Conservation (phyloP, 2,113 vertebrate genomes). For the Grammomys surdaster region DNA sequence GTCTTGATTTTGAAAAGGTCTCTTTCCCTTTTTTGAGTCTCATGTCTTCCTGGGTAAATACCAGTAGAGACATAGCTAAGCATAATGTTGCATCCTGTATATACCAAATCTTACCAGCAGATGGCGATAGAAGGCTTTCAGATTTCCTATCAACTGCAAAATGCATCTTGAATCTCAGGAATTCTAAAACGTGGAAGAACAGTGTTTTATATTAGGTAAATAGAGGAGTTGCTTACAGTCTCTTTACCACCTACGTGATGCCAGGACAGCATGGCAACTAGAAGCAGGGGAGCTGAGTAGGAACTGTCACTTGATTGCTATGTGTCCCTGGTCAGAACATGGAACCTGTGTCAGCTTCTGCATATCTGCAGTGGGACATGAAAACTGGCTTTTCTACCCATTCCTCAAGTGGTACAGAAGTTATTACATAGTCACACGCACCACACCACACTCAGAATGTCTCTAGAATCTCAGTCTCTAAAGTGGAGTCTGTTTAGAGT, state of each 20-base stretch:
- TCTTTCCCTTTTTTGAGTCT: background rate
- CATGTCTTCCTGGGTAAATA: background rate
- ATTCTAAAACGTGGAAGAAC: background rate
- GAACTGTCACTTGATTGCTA: background rate
- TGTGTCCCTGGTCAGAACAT: background rate
- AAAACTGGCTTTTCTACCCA: background rate
- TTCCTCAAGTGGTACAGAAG: too few species aligned
- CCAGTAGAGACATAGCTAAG: background rate
- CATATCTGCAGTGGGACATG: fast-evolving
- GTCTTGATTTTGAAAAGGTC: background rate
- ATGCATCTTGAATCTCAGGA: background rate
- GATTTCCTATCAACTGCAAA: background rate
- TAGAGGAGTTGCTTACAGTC: too few species aligned
- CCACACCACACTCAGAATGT: background rate
- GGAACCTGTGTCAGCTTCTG: background rate
- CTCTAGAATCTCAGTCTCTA: background rate
- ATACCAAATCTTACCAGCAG: background rate
- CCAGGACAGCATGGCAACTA: background rate
- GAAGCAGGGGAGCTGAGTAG: background rate
- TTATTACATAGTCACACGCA: background rate
- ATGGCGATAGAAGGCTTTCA: background rate
- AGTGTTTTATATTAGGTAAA: background rate
- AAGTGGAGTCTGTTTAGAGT: background rate
- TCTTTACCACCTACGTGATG: background rate
- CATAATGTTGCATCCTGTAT: background rate